Base-by-base conservation (phyloP, 2,888 invertebrate genomes). In the Trypoxylon attenuatum region DNA sequence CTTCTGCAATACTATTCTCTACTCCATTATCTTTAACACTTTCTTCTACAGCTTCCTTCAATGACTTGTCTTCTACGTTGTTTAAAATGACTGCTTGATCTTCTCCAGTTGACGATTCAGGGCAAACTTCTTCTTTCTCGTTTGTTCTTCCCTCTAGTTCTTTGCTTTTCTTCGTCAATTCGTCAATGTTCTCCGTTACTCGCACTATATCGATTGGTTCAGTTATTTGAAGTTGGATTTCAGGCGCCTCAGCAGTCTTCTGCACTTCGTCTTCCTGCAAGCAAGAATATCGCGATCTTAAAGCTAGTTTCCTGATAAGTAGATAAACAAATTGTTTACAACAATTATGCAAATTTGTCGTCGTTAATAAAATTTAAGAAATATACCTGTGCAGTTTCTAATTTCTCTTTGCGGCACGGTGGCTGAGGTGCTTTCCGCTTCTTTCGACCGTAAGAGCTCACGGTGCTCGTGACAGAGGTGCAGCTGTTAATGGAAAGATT, bases 361-460 rank as follows among this genome's bases (percentile, higher is more conserved):
- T n/a, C n/a, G n/a, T 13, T 41, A 5, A 10, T 15, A 13, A n/a
- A n/a, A 10, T 10, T 10, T 21, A 10, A 8, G 6, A 8, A 4
- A 23, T 64, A 49, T 57, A 80, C 83, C 71, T 81, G 71, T 15
- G 71, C 46, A 8, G 59, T 60, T 62, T 83, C 79, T 53, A 79
- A 33, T 15, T 76, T 59, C 41, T 81, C 79, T 47, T 58, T 66
- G 2, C 69, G 76, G 18, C 82, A 75, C 19, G 89, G 92, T 3
- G 91, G 91, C 49, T 88, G 89, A 0, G 92, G 91, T 0, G 92
- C 92, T 64, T 89, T 89, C 69, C 91, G 89, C 84, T 92, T 92
- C 87, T 92, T 92, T 23, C 91, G 89, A 10, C 89, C 86, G 27
- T 89, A 89, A 27, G 89, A 88, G 47, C 90, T 89, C 42, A 89